Evolutionary conservation across 2,797 vertebrate species (phyloP).

Genomic region (Scleropages formosus): DNA sequence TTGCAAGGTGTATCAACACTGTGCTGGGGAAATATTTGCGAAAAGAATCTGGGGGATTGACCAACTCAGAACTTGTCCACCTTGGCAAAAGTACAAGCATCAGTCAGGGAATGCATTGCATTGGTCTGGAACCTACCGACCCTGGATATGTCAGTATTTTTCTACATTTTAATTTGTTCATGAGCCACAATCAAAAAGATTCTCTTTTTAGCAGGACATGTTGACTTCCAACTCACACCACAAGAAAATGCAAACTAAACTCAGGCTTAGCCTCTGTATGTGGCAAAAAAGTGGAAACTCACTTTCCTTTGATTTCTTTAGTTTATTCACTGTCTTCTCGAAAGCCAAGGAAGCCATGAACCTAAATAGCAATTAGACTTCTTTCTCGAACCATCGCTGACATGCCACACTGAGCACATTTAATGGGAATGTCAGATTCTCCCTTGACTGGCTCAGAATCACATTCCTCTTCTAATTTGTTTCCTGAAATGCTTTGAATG

Average conservation of each 20-base stretch:
- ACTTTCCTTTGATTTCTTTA: slow-evolving; percentile 66
- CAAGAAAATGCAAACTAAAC: slow-evolving; percentile 59
- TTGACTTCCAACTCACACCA: slow-evolving; percentile 48
- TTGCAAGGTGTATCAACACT: background rate
- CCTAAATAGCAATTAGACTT: slow-evolving; percentile 72
- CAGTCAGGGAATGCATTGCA: slow-evolving; percentile 44
- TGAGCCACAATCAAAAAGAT: slow-evolving; percentile 19
- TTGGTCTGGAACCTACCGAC: slow-evolving; percentile 50
- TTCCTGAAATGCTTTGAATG: slow-evolving; percentile 88
- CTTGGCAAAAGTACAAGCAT: slow-evolving; percentile 59
- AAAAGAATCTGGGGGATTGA: slow-evolving; percentile 39
- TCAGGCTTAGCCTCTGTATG: slow-evolving; percentile 62
- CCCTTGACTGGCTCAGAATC: slow-evolving; percentile 72
- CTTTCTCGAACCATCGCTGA: slow-evolving; percentile 70
- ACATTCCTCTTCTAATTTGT: slow-evolving; percentile 89
- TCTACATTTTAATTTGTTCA: slow-evolving; percentile 9
- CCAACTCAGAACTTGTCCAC: slow-evolving; percentile 51
- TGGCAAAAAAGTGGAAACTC: slow-evolving; percentile 57
- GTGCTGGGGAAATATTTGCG: slow-evolving; percentile 38
- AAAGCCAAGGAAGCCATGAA: slow-evolving; percentile 70
- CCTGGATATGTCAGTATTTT: background rate
- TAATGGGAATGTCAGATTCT: slow-evolving; percentile 79
- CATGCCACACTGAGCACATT: slow-evolving; percentile 59
- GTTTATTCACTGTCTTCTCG: slow-evolving; percentile 54
- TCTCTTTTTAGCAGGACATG: slow-evolving; percentile 24